phyloP scores from a whole-genome alignment of 2,888 invertebrate species.

The Campaea margaritaria region DNA sequence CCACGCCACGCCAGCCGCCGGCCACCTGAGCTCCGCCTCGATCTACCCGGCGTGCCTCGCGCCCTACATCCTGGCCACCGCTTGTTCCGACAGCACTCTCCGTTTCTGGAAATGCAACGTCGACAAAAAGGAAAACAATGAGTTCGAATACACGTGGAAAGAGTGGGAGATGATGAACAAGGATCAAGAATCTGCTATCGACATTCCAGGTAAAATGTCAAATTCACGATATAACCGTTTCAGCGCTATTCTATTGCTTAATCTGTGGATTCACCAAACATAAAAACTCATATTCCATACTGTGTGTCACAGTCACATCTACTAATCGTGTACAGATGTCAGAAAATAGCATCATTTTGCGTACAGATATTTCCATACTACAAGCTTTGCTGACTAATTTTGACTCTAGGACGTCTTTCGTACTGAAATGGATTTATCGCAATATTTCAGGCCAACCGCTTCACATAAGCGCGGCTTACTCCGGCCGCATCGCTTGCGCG shows the following conservation, averaged over 20 bases:
- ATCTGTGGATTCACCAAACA: too few relatives aligned
- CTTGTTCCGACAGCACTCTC: conserved; percentile 96
- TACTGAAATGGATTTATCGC: conserved; percentile 79
- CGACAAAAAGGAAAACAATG: conserved; percentile 78
- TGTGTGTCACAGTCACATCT: too few relatives aligned
- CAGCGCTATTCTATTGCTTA: too few relatives aligned
- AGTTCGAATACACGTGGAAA: conserved; percentile 89
- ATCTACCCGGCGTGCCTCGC: conserved; percentile 99
- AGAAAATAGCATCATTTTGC: too few relatives aligned
- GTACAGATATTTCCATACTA: too few relatives aligned
- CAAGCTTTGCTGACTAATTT: too few relatives aligned
- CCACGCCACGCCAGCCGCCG: conserved; percentile 97
- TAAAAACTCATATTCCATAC: too few relatives aligned
- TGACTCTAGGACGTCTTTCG: too few relatives aligned
- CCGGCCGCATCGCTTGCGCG: conserved; percentile 98
- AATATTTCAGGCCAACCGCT: conserved; percentile 89
- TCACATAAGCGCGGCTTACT: conserved; percentile 98
- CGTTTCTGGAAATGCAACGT: conserved; percentile 94
- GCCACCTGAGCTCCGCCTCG: conserved; percentile 98
- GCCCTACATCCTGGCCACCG: conserved; percentile 97
- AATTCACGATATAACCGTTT: too few relatives aligned
- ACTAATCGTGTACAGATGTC: too few relatives aligned
- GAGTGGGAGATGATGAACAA: conserved; percentile 96
- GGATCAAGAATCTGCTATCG: conserved; percentile 86
- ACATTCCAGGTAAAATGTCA: conserved; percentile 87